A percentile compares a stretch with the other conserved stretches of the same genome.
These are phyloP conservation scores for Acropora yongei DNA, from an alignment of 64 coral and sea anemone genomes.

Conservation along the genomic window DNA sequence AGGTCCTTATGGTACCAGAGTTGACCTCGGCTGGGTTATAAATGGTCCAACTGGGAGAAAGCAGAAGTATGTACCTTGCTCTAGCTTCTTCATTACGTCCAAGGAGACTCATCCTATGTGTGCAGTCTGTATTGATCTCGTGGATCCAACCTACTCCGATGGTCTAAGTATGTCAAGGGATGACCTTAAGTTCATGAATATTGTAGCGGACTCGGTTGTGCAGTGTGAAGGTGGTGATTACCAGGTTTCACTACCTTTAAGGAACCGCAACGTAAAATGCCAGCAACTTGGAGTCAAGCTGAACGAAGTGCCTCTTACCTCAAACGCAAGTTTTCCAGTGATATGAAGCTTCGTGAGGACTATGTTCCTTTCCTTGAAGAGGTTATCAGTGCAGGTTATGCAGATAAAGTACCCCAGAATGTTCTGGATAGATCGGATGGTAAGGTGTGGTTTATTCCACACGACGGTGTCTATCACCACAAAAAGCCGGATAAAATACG, in stretches of 20 bases:
- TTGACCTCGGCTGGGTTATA: slow-evolving; percentile 51
- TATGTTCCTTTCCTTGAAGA: neutral
- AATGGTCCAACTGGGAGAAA: slow-evolving; percentile 69
- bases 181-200: no score
- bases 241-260: no score
- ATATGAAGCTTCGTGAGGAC: neutral
- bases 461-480: neutral
- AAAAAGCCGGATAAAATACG: neutral
- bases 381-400: neutral
- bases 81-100: neutral
- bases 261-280: no score
- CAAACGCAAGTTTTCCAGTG: no score
- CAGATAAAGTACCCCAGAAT: neutral
- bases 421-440: neutral
- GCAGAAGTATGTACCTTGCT: neutral
- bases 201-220: no score
- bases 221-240: no score
- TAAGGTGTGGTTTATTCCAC: slow-evolving; percentile 8
- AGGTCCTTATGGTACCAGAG: slow-evolving; percentile 46
- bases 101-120: neutral
- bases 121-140: neutral
- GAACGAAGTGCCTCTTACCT: no score
- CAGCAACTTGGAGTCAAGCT: no score
- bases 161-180: neutral
- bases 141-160: neutral